A percentile compares a stretch with the other conserved stretches of the same genome.
Conservation (phyloP, 2,113 vertebrate species). For the Boleophthalmus pectinirostris region DNA sequence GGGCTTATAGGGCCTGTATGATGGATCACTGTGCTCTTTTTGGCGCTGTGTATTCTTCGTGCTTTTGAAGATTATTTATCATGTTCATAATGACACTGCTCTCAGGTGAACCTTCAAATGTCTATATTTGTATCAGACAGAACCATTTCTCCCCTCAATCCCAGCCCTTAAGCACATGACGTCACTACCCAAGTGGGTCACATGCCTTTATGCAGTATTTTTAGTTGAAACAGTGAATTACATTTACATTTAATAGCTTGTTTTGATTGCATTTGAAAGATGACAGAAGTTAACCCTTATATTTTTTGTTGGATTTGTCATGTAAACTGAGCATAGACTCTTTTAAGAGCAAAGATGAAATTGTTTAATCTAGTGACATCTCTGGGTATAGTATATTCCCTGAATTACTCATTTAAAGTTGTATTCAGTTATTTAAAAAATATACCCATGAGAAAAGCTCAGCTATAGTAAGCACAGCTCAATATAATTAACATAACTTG, state of each 20-base stretch:
- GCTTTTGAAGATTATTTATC: slow-evolving; percentile 57
- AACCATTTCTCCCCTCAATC: slow-evolving; percentile 38
- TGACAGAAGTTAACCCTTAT: too few relatives aligned
- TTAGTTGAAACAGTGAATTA: neutral
- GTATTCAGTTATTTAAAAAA: too few relatives aligned
- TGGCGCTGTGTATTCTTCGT: slow-evolving; percentile 47
- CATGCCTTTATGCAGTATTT: slow-evolving; percentile 20
- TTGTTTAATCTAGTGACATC: too few relatives aligned
- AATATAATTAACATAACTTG: neutral
- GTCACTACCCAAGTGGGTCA: slow-evolving; percentile 58
- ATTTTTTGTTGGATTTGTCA: too few relatives aligned
- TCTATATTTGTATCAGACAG: slow-evolving; percentile 61
- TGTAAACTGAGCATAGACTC: too few relatives aligned
- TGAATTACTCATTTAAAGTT: too few relatives aligned
- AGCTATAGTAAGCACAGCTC: neutral
- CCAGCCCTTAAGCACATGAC: slow-evolving; percentile 44
- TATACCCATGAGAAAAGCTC: neutral
- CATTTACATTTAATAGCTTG: neutral
- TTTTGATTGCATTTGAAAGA: too few relatives aligned
- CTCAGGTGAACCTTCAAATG: slow-evolving; percentile 64
- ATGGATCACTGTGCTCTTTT: slow-evolving; percentile 63
- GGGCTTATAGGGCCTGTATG: slow-evolving; percentile 60
- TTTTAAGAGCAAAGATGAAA: too few relatives aligned
- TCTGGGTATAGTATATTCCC: too few relatives aligned
- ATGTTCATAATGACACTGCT: slow-evolving; percentile 54